Conservation (phyloP, 1,140 invertebrate genomes). For the Helicoverpa zea region DNA sequence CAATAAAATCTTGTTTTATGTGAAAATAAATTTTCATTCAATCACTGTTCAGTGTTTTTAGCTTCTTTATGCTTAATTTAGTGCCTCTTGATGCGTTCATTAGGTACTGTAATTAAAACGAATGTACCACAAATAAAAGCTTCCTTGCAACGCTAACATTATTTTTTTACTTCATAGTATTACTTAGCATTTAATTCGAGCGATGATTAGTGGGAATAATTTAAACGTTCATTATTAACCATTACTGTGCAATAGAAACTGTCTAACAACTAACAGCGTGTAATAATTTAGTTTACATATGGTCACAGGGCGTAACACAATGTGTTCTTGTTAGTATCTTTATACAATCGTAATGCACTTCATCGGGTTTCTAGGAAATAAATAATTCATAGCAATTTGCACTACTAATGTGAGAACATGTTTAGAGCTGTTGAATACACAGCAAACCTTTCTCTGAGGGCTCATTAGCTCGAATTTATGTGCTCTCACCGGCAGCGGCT, state of each 20-base stretch:
- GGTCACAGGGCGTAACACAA: slow-evolving; percentile 60
- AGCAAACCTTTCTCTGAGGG: slow-evolving; percentile 72
- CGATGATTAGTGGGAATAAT: slow-evolving; percentile 42
- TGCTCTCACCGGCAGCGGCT: slow-evolving; percentile 44
- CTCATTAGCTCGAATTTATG: slow-evolving; percentile 72
- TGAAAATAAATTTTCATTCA: background rate
- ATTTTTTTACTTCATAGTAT: slow-evolving; percentile 31
- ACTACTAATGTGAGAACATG: slow-evolving; percentile 72
- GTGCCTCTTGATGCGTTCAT: slow-evolving; percentile 6
- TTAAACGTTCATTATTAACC: slow-evolving; percentile 47
- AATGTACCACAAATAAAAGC: slow-evolving; percentile 40
- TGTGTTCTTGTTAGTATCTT: slow-evolving; percentile 60
- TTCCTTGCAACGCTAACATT: slow-evolving; percentile 26
- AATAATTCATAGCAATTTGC: slow-evolving; percentile 72
- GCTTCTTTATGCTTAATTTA: slow-evolving; percentile 43
- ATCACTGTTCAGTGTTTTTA: slow-evolving; percentile 4
- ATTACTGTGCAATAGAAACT: slow-evolving; percentile 51
- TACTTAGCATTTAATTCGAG: slow-evolving; percentile 37
- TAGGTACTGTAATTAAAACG: slow-evolving; percentile 41
- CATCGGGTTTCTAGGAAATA: slow-evolving; percentile 65
- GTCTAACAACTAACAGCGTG: slow-evolving; percentile 51
- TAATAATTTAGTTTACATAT: slow-evolving; percentile 54
- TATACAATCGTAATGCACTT: slow-evolving; percentile 59
- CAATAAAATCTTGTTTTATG: background rate
- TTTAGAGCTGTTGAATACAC: slow-evolving; percentile 59